Evolutionary conservation across 2,797 vertebrate species (phyloP).

Genomic region (Gila robusta): DNA sequence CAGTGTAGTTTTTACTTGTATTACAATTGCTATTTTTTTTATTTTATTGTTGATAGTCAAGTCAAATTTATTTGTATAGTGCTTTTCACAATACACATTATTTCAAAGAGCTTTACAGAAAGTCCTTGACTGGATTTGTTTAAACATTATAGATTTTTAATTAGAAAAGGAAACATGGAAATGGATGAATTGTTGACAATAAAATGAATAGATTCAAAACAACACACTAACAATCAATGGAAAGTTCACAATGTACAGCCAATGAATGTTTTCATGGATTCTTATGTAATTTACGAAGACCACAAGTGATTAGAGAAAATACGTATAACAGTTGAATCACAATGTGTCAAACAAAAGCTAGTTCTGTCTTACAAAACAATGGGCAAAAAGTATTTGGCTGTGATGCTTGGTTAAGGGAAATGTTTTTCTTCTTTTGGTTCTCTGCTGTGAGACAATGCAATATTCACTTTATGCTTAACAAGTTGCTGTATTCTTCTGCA

Average conservation of each 20-base stretch:
- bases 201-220: background rate
- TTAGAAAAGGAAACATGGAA: background rate
- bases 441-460: background rate
- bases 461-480: background rate
- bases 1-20: background rate
- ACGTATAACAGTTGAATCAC: background rate
- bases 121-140: background rate
- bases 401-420: background rate
- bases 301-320: background rate
- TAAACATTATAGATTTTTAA: background rate
- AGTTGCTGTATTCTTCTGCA: background rate
- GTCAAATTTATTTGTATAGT: background rate
- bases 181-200: background rate
- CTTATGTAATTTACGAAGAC: background rate
- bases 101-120: background rate
- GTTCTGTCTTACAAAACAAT: slow-evolving; percentile 2
- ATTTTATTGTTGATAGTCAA: background rate
- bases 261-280: background rate
- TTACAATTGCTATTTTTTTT: background rate
- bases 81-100: background rate
- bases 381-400: background rate
- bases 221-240: background rate
- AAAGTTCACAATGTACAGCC: background rate
- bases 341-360: background rate
- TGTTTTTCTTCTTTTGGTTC: background rate